Conservation (phyloP, 1,140 invertebrate genomes). For the Wasmannia auropunctata region DNA sequence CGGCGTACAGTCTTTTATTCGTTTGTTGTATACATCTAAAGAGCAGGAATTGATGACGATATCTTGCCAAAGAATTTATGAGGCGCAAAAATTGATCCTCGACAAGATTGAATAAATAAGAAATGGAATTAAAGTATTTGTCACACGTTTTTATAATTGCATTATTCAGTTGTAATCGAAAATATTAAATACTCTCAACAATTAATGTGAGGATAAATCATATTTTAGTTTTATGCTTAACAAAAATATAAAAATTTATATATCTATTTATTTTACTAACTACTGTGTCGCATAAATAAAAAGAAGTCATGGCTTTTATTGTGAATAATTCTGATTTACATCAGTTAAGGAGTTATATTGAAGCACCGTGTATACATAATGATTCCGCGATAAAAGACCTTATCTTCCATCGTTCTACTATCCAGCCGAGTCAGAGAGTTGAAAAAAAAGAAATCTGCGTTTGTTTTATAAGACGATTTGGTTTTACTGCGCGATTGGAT, state of each 20-base stretch:
- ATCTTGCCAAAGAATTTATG: conserved; percentile 84
- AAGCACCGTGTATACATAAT: background rate
- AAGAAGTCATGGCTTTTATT: conserved; percentile 16
- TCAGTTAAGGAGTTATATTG: conserved; percentile 50
- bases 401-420: background rate
- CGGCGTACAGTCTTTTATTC: conserved; percentile 87
- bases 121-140: background rate
- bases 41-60: conserved; percentile 85
- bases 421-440: background rate
- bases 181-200: conserved; percentile 1
- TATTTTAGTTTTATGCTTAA: background rate
- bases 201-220: background rate
- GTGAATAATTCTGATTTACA: conserved; percentile 38
- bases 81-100: conserved; percentile 79
- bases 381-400: background rate
- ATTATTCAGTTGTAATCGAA: background rate
- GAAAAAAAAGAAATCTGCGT: conserved; percentile 11
- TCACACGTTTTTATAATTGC: conserved; percentile 10
- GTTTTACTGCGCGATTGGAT: conserved; percentile 7
- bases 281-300: background rate
- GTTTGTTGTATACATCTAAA: conserved; percentile 85
- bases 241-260: conserved; percentile 21
- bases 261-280: conserved; percentile 29
- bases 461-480: conserved; percentile 47
- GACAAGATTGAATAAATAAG: conserved; percentile 63